phyloP scores from a whole-genome alignment of 2,113 vertebrate species.

The Rhodinocichla rosea region DNA sequence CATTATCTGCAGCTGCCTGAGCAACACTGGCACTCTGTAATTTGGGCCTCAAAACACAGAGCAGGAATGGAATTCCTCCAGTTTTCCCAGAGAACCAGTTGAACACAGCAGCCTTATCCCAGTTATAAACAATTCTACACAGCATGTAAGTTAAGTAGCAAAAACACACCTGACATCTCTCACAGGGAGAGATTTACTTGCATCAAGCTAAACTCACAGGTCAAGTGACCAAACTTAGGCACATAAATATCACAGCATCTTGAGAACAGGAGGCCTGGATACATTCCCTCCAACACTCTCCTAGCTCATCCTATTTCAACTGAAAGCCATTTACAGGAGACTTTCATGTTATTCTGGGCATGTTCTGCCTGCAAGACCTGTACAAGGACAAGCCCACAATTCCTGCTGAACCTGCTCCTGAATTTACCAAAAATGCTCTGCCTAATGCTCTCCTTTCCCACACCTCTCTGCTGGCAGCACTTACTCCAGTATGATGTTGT shows the following conservation, averaged over 20 bases:
- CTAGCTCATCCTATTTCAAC: neutral
- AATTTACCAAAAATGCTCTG: neutral
- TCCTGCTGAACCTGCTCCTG: neutral
- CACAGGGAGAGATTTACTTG: neutral
- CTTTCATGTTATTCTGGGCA: neutral
- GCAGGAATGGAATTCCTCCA: neutral
- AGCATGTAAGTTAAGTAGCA: neutral
- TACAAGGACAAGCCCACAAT: neutral
- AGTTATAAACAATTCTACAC: neutral
- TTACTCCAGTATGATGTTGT: conserved; percentile 89
- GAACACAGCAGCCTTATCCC: neutral
- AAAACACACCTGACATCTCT: neutral
- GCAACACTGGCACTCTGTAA: neutral
- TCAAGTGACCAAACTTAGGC: neutral
- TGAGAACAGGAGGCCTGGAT: neutral
- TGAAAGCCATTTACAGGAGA: neutral
- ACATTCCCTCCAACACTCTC: neutral
- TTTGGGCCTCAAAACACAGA: neutral
- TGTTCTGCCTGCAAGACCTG: neutral
- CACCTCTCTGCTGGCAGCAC: neutral
- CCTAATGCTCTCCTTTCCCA: neutral
- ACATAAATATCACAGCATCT: neutral
- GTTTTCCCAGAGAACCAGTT: neutral
- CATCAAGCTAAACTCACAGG: neutral
- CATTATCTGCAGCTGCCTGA: neutral